phyloP scores from a whole-genome alignment of 2,888 invertebrate species.

The Polydrusus pterygomalis region DNA sequence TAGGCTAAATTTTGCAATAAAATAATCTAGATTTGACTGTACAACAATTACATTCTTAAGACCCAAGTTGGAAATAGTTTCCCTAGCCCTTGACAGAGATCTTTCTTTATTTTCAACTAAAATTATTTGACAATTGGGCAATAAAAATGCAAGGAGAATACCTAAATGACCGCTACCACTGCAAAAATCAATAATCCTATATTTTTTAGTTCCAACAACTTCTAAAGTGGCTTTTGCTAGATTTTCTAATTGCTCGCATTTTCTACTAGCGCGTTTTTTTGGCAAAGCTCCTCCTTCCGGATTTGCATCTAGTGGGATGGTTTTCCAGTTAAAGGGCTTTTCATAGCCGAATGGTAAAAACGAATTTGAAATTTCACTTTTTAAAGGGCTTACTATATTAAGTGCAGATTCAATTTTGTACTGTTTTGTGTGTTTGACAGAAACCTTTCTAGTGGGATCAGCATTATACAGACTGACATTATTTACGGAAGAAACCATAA shows the following conservation, averaged over 20 bases:
- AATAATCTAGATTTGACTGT: conserved; percentile 95
- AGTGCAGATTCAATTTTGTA: conserved; percentile 81
- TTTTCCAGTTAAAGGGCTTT: conserved; percentile 78
- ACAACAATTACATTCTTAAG: conserved; percentile 85
- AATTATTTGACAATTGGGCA: conserved; percentile 86
- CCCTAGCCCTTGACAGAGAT: conserved; percentile 84
- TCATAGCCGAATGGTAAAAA: conserved; percentile 68
- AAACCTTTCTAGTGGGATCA: conserved; percentile 85
- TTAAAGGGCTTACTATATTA: conserved; percentile 71
- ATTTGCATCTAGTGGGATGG: conserved; percentile 83
- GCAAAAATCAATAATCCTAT: conserved; percentile 93
- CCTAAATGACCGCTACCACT: conserved; percentile 96
- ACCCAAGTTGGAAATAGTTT: conserved; percentile 79
- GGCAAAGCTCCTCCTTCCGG: conserved; percentile 89
- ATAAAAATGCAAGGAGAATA: conserved; percentile 85
- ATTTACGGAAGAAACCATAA: conserved; percentile 67
- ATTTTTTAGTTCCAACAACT: conserved; percentile 74
- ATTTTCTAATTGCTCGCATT: conserved; percentile 91
- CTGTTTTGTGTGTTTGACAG: conserved; percentile 85
- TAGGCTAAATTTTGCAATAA: conserved; percentile 86
- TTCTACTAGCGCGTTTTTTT: conserved; percentile 81
- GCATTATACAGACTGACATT: conserved; percentile 84
- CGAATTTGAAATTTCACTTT: conserved; percentile 69
- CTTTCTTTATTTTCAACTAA: conserved; percentile 94
- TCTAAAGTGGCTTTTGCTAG: conserved; percentile 84